Evolutionary conservation across 2,888 invertebrate genomes (phyloP), one percentile per base, ranked within the genome.

Genomic region (Cenopis cana): DNA sequence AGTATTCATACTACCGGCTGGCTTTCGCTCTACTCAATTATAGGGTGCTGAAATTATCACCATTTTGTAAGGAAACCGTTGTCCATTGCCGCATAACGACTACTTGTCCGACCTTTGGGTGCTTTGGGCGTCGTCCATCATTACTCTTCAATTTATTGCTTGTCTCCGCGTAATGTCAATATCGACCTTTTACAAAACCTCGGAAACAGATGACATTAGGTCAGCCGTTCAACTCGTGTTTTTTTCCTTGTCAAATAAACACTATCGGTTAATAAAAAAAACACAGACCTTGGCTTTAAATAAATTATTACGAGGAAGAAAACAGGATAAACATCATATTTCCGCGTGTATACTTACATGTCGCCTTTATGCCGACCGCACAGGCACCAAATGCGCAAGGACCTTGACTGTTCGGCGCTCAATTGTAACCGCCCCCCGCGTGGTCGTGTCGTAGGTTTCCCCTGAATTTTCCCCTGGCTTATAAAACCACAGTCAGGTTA

Each of bases 101-200:
- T 24, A 50, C 24, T 38, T 33, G 52, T n/a, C 20, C 54, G 54
- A 54, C 36, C 46, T 49, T n/a, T 60, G 14, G 33, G 70, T n/a
- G n/a, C n/a, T n/a, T n/a, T n/a, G n/a, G n/a, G n/a, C n/a, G n/a
- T n/a, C 20, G 38, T 46, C 52, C 70, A 38, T 61, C 55, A n/a
- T 54, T 55, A 46, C 20, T 65, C 41, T 60, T 71, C 49, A 17
- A 64, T 69, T 61, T 61, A 52, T 69, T 62, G 62, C 62, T 57
- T 60, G 73, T 62, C 74, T 54, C 60, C 74, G 74, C 75, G 73
- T 76, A 29, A 57, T 61, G 74, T 68, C 68, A 75, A 75, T 74
- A 76, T 73, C 72, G 52, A 72, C 75, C 76, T 76, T 68, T 74
- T 74, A 55, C 50, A 41, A 72, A 78, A 68, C 69, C 75, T 77